Base-by-base conservation (phyloP, 2,113 vertebrate genomes). In the Oncorhynchus mykiss region DNA sequence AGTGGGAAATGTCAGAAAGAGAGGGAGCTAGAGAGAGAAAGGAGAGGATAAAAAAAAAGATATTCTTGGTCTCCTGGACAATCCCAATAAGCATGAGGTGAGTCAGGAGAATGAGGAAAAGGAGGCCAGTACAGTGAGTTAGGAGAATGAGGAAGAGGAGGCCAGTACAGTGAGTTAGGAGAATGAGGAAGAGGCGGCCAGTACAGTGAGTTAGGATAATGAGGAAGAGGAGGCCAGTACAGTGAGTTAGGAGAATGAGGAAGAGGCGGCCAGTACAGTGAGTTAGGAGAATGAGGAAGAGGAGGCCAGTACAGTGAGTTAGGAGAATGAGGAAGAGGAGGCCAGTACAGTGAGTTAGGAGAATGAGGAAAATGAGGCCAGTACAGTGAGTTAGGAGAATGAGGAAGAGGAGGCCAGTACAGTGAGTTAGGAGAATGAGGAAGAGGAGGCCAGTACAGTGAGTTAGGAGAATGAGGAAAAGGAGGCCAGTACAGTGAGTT, bases 1-100 rank as follows among this genome's bases (percentile, higher is more conserved):
- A 94, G 93, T 93, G 82, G 94, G 91, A 69, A 7, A 18, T 65
- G 71, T 14, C 54, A 65, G 76, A 57, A 71, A 70, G 62, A 69
- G 34, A 69, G 65, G 4, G 66, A 54, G 31, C 25, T 9, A 77
- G 59, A 39, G 60, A 67, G 65, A 29, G 65, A 1, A 22, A 31
- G 29, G 25, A 72, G 59, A 62, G 59, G 59, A 16, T 7, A 22
- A 24, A 82, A 80, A 75, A 72, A 62, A 48, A 77, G 76, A 74
- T 80, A 71, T 80, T 82, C 27, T 72, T 86, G 75, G 62, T 80
- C 75, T 81, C 73, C 71, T 79, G 77, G 76, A 82, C 51, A 57
- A 74, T 49, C 70, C 25, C 66, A 80, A 77, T 29, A 69, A 72
- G 66, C 76, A 84, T 76, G 76, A 85, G 57, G 59, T 80, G 25